Conservation (phyloP, 2,113 vertebrate genomes). For the Henicopernis longicauda region DNA sequence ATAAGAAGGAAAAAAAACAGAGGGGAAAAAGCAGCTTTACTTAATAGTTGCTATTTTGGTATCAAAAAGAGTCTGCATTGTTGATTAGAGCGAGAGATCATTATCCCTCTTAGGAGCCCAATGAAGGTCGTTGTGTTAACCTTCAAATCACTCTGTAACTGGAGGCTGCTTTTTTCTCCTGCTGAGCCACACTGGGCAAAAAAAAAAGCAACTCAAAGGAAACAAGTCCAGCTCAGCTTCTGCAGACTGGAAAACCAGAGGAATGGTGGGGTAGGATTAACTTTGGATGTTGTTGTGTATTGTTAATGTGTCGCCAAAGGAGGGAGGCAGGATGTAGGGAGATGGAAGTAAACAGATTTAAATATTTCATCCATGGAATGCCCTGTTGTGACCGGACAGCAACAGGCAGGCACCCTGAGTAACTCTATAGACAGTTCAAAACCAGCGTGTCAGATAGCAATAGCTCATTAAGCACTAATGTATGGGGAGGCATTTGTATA, state of each 20-base stretch:
- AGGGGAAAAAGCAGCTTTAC: neutral
- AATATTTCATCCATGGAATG: neutral
- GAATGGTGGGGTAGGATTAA: neutral
- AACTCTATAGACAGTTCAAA: neutral
- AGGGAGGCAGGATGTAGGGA: neutral
- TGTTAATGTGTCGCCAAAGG: neutral
- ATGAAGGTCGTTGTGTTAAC: slow-evolving; percentile 68
- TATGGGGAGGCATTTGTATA: neutral
- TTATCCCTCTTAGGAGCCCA: slow-evolving; percentile 65
- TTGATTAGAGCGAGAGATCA: slow-evolving; percentile 67
- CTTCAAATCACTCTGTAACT: slow-evolving; percentile 65
- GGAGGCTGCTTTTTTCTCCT: slow-evolving; percentile 31
- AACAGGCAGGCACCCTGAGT: neutral
- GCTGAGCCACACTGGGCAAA: neutral
- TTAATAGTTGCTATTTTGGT: slow-evolving; percentile 70
- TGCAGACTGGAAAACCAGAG: neutral
- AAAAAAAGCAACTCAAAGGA: neutral
- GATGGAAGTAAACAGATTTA: neutral
- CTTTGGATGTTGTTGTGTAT: neutral
- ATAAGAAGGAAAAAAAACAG: neutral
- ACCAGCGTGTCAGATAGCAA: neutral
- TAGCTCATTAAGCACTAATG: neutral
- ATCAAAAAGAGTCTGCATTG: slow-evolving; percentile 69
- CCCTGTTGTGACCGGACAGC: neutral
- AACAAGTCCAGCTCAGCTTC: neutral